Evolutionary conservation across 2,113 vertebrate genomes (phyloP).

Genomic region (Hepsetus odoe): DNA sequence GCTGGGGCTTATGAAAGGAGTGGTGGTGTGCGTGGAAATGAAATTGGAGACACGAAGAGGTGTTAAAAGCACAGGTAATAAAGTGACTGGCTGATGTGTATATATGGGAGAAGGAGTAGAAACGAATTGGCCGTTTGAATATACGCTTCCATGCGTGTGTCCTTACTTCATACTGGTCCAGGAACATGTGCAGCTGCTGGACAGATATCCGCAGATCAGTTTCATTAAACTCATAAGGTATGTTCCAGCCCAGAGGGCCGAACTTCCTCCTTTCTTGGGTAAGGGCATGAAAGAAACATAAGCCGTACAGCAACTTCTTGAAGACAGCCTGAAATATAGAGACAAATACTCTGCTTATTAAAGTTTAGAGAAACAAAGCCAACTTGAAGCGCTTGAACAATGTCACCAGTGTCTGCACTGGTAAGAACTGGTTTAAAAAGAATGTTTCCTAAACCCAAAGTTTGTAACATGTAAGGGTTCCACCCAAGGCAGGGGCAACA

Average conservation of each 20-base stretch:
- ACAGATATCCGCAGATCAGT: slow-evolving; percentile 87
- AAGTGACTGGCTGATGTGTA: slow-evolving; percentile 32
- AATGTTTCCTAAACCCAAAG: no score
- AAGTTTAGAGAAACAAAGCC: no score
- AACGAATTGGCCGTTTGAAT: background rate
- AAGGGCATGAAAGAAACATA: slow-evolving; percentile 90
- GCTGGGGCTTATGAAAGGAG: slow-evolving; percentile 38
- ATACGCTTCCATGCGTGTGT: slow-evolving; percentile 6
- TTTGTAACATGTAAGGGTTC: no score
- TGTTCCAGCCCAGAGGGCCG: slow-evolving; percentile 90
- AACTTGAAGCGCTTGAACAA: no score
- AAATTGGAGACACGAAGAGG: slow-evolving; percentile 6
- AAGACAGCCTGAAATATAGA: slow-evolving; percentile 77
- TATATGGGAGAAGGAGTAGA: slow-evolving; percentile 20
- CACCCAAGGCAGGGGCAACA: no score
- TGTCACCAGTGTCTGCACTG: no score
- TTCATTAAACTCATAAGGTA: slow-evolving; percentile 88
- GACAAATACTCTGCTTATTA: no score
- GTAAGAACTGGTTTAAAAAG: no score
- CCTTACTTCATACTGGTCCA: slow-evolving; percentile 84
- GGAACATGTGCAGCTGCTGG: slow-evolving; percentile 87
- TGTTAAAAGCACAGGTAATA: slow-evolving; percentile 22
- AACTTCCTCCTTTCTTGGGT: slow-evolving; percentile 88
- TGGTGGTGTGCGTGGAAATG: slow-evolving; percentile 38
- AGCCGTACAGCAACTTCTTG: slow-evolving; percentile 84